phyloP scores from a whole-genome alignment of 2,113 vertebrate species.

The Cynocephalus volans region DNA sequence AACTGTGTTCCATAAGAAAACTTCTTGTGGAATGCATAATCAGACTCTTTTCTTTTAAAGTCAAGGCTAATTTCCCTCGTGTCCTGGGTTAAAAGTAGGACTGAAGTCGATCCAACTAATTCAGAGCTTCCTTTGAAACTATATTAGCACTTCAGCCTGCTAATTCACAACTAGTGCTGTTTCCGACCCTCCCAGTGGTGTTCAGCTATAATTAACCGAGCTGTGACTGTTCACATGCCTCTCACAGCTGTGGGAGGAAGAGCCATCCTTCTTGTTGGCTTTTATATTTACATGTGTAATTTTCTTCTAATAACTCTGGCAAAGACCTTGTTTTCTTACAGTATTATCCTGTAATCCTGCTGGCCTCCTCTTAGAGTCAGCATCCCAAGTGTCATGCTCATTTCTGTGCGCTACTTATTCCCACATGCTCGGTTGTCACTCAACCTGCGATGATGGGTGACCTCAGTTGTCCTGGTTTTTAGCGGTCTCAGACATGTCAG shows the following conservation, averaged over 20 bases:
- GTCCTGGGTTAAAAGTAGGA: slow-evolving; percentile 52
- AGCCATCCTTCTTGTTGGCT: slow-evolving; percentile 24
- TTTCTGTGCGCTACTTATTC: neutral
- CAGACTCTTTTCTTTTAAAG: slow-evolving; percentile 4
- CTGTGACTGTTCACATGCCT: neutral
- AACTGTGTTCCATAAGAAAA: slow-evolving; percentile 25
- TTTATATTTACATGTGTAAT: slow-evolving; percentile 24
- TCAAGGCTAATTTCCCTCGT: slow-evolving; percentile 16
- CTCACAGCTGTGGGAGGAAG: slow-evolving; percentile 44
- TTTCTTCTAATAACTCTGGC: slow-evolving; percentile 21
- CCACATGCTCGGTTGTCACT: neutral
- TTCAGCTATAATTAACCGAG: slow-evolving; percentile 33
- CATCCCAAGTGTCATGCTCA: neutral
- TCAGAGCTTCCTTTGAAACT: slow-evolving; percentile 46
- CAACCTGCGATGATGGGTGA: neutral
- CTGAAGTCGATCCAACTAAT: slow-evolving; percentile 16
- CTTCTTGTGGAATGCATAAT: neutral
- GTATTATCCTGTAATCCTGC: neutral
- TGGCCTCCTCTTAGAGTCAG: neutral
- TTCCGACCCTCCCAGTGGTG: neutral
- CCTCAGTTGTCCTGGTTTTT: neutral
- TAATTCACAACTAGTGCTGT: neutral
- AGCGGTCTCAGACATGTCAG: neutral
- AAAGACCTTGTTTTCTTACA: neutral
- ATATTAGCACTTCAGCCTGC: neutral